Base-by-base conservation (phyloP, 2,888 invertebrate species). In the Heteromurus nitidus region DNA sequence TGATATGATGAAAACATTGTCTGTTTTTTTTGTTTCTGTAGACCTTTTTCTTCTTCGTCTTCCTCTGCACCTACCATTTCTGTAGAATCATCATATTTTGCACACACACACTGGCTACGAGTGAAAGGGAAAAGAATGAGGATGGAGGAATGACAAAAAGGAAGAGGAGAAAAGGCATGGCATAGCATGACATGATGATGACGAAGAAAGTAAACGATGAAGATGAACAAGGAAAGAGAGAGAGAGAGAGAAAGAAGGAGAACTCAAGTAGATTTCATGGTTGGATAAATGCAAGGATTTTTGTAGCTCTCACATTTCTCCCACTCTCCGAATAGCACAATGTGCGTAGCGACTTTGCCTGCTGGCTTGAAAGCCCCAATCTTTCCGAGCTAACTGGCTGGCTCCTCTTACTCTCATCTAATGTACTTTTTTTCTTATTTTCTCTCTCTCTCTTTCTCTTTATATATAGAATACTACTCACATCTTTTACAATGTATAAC, bases 221-320 rank as follows among this genome's bases (percentile, higher is more conserved):
- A 62, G 67, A 79, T 77, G 77, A 76, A 72, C 68, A 75, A 70
- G 79, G 70, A 82, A 69, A 24, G 62, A 73, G 67, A n/a, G n/a
- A n/a, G n/a, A n/a, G n/a, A n/a, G n/a, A n/a, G n/a, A n/a, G n/a
- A n/a, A n/a, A n/a, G n/a, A n/a, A n/a, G n/a, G n/a, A 65, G 82
- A 82, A 80, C 82, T 82, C 67, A 80, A 82, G 84, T 84, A 80
- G 80, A 83, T 83, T 83, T 83, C 83, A 83, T 80, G 83, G 83
- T 74, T 76, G 83, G 83, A 75, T 83, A 80, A 75, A 69, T 75
- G 67, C 69, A 70, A 76, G 83, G 80, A 83, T 83, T 83, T 83
- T 83, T 83, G 28, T 73, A 72, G 67, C 82, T 73, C n/a, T n/a
- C 68, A 74, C 80, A 73, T 73, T 80, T 75, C 80, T 73, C 68